These are phyloP conservation scores for Zophobas morio DNA, from an alignment of 1,140 invertebrate species.

Conservation along the genomic window DNA sequence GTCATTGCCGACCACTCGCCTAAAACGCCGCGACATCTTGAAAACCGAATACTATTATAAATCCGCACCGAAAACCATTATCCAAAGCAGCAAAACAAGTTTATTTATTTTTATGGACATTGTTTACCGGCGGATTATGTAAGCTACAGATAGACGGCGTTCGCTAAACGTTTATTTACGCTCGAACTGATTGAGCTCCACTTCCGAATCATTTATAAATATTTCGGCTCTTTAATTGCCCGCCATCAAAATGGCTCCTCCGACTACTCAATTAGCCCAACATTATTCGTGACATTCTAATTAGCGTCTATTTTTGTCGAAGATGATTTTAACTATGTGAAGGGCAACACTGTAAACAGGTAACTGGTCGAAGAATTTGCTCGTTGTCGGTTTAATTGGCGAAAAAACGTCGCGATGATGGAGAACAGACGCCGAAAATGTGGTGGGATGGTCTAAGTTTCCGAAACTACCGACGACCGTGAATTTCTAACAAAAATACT, in stretches of 20 bases:
- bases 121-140: slow-evolving; percentile 32
- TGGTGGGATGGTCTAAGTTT: neutral
- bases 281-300: too few species aligned
- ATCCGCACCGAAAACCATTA: slow-evolving; percentile 8
- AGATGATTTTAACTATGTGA: too few species aligned
- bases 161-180: neutral
- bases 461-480: too few species aligned
- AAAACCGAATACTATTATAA: slow-evolving; percentile 5
- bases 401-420: neutral
- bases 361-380: slow-evolving; percentile 25
- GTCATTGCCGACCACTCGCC: too few species aligned
- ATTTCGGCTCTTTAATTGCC: too few species aligned
- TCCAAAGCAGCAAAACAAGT: slow-evolving; percentile 30
- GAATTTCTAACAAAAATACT: too few species aligned
- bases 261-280: too few species aligned
- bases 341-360: neutral
- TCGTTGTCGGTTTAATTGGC: neutral
- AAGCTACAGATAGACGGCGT: slow-evolving; percentile 13
- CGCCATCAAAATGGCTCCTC: too few species aligned
- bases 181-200: too few species aligned
- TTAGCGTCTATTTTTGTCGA: too few species aligned
- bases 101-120: slow-evolving; percentile 23
- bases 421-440: neutral
- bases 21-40: too few species aligned
- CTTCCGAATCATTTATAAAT: too few species aligned